Percentiles rank a stretch among this genome's conserved stretches.
Evolutionary conservation across 2,113 vertebrate species (phyloP).

Genomic region (Nettapus auritus): DNA sequence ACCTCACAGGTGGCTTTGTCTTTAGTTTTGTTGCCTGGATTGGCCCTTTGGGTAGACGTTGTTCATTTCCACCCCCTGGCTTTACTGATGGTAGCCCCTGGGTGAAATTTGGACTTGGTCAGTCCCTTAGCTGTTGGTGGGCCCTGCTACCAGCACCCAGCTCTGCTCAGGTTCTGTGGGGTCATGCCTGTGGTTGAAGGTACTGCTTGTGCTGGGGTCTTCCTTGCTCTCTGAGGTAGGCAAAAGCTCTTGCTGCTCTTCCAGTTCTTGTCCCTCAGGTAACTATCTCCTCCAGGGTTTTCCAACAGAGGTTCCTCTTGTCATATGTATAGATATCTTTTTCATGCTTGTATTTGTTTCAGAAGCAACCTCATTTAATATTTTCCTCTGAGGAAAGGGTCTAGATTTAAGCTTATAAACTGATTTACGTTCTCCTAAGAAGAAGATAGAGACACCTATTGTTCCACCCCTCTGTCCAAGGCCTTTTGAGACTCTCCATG

Average conservation of each 20-base stretch:
- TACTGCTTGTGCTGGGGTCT: background rate
- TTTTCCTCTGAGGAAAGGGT: background rate
- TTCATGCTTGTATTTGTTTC: background rate
- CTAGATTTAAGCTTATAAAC: background rate
- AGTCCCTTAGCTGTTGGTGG: background rate
- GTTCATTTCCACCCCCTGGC: fast-evolving
- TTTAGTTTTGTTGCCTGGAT: fast-evolving
- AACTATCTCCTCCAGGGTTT: background rate
- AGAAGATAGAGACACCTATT: background rate
- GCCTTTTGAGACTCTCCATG: background rate
- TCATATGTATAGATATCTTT: fast-evolving
- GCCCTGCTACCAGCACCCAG: background rate
- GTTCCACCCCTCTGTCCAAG: background rate
- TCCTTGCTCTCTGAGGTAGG: background rate
- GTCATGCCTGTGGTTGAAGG: background rate
- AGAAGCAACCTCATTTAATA: background rate
- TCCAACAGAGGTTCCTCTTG: background rate
- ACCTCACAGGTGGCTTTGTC: fast-evolving
- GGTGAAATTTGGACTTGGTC: background rate
- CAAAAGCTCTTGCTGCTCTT: background rate
- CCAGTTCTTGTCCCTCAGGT: fast-evolving
- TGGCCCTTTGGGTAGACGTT: fast-evolving
- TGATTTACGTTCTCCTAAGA: too few relatives aligned
- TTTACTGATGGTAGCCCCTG: fast-evolving
- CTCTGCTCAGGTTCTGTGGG: background rate